Base-by-base conservation (phyloP, 2,888 invertebrate species). In the Sarcophaga rosellei region DNA sequence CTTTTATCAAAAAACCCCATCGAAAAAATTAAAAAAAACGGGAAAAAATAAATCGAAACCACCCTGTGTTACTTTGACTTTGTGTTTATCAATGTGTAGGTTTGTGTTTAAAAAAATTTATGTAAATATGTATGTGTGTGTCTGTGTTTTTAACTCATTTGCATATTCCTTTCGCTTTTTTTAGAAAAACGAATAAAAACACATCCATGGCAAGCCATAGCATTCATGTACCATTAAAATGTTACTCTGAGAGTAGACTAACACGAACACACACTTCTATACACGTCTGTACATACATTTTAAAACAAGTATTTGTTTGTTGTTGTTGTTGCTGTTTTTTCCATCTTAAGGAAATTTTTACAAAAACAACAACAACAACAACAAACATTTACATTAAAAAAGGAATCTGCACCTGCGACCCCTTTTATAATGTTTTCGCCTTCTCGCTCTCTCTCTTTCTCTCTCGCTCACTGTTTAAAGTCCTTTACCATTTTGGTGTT, bases 131-230 rank as follows among this genome's bases (percentile, higher is more conserved):
- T 80, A 84, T 79, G 75, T 88, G n/a, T 63, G 74, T 81, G 65
- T 84, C 62, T 44, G 72, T 81, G 57, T 62, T 74, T 82, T 82
- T 68, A 84, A 84, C 78, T 88, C 86, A 87, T 84, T 86, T 87
- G 89, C 86, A 88, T 87, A 87, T 77, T 84, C 86, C 86, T 86
- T 86, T 86, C 86, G 86, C 86, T 86, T 86, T 86, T 86, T 86
- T 86, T 75, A 73, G 35, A 35, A 35, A 70, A 35, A 35, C 5
- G 25, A 25, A 35, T 12, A 15, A 15, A 66, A 72, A 20, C 53
- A 70, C 35, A 10, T 35, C 72, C 35, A 72, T 69, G 73, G 53
- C 70, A 66, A 62, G 73, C 25, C 78, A 53, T 53, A 17, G 15
- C 53, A 72, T 74, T 15, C 53, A 72, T 74, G 70, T 74, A 77